Evolutionary conservation across 2,888 invertebrate genomes (phyloP).

Genomic region (Diarsia rubi): DNA sequence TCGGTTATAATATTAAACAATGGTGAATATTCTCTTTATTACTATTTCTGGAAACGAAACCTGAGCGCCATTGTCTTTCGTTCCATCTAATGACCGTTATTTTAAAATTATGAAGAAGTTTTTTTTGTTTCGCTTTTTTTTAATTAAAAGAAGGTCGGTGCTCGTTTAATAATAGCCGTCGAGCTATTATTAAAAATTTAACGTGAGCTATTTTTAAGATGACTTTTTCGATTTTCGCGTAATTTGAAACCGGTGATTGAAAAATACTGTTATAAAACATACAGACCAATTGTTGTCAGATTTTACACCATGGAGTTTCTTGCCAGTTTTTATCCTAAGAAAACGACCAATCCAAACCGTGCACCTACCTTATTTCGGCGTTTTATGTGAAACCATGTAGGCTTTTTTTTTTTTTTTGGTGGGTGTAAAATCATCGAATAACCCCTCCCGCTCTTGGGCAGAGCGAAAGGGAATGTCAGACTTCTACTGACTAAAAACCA

Average conservation of each 20-base stretch:
- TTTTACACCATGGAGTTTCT: no score
- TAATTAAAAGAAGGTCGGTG: conserved; percentile 31
- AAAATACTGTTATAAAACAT: not conserved
- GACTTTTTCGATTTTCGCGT: not conserved
- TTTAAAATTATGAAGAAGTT: conserved; percentile 34
- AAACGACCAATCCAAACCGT: no score
- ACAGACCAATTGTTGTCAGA: not conserved
- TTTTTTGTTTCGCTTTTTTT: conserved; percentile 9
- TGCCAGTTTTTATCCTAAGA: no score
- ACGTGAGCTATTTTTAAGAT: conserved; percentile 6
- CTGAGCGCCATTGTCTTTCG: conserved; percentile 38
- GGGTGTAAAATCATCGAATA: no score
- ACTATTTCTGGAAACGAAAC: conserved; percentile 33
- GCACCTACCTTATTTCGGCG: no score
- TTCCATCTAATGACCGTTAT: conserved; percentile 34
- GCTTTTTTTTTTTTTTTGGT: no score
- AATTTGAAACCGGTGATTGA: not conserved
- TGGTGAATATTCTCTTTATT: conserved; percentile 34
- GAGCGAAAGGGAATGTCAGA: no score
- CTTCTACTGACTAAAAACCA: no score
- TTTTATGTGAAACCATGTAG: no score
- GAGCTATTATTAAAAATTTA: not conserved
- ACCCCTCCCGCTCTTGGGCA: no score
- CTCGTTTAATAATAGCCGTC: no score
- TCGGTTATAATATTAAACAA: conserved; percentile 34